Evolutionary conservation across 1,140 invertebrate genomes (phyloP).

Genomic region (Drosophila suzukii): DNA sequence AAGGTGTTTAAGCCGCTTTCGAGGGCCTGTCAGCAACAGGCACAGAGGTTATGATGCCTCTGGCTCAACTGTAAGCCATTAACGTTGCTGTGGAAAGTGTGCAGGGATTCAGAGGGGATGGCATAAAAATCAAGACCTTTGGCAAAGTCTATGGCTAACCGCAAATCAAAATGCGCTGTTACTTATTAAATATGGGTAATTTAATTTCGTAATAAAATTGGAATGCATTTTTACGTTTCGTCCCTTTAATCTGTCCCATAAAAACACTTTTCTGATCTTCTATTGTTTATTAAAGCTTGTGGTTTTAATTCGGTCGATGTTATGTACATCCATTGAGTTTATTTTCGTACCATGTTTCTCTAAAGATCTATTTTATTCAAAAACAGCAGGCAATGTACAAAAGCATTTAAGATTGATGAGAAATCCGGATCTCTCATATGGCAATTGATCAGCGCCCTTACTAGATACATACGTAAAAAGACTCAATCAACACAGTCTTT

Average conservation of each 20-base stretch:
- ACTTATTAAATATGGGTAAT: background rate
- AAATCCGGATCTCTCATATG: constrained; percentile 7
- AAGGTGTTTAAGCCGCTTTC: constrained; percentile 38
- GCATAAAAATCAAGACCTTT: background rate
- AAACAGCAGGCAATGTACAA: constrained; percentile 2
- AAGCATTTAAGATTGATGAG: constrained; percentile 3
- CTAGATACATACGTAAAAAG: constrained; percentile 12
- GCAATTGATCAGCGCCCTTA: constrained; percentile 16
- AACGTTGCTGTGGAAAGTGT: background rate
- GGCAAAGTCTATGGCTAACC: background rate
- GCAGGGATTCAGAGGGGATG: no score
- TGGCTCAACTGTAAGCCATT: constrained; percentile 50
- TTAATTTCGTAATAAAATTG: no score
- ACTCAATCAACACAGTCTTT: constrained; percentile 47
- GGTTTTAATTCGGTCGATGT: background rate
- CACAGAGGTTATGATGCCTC: constrained; percentile 45
- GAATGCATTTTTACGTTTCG: no score
- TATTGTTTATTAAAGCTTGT: background rate
- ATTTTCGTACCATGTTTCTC: constrained; percentile 6
- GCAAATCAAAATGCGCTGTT: constrained; percentile 3
- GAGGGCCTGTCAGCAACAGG: constrained; percentile 70
- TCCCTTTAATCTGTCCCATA: background rate
- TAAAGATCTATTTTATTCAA: constrained; percentile 4
- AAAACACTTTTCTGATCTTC: background rate
- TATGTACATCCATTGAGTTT: background rate